Conservation (phyloP, 2,797 vertebrate genomes). For the Hippopotamyrus pictus region DNA sequence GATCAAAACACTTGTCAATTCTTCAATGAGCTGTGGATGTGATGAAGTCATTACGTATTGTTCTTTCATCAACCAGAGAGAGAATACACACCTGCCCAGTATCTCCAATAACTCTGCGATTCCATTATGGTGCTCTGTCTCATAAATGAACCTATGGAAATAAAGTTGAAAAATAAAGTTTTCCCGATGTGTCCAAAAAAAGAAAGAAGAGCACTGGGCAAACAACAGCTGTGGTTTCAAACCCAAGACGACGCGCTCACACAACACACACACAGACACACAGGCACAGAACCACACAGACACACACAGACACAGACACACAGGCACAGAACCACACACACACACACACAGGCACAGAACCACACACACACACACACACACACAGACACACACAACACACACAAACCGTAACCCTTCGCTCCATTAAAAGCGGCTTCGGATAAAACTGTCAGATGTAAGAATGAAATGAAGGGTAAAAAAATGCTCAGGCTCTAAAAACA, state of each 20-base stretch:
- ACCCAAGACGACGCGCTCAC: neutral
- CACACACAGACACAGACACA: too few species aligned
- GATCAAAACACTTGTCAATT: neutral
- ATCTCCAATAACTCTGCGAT: constrained; percentile 98
- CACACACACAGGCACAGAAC: too few species aligned
- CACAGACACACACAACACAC: neutral
- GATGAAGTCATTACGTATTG: neutral
- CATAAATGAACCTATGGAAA: constrained; percentile 90
- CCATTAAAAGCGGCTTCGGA: neutral
- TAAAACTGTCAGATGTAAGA: neutral
- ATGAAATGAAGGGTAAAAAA: neutral
- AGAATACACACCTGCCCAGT: constrained; percentile 77
- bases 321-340: too few species aligned
- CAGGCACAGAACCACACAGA: too few species aligned
- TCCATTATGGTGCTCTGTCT: constrained; percentile 98
- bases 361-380: too few species aligned
- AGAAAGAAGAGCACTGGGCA: neutral
- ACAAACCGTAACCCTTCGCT: neutral
- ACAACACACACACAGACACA: too few species aligned
- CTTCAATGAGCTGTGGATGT: neutral
- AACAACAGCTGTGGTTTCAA: neutral
- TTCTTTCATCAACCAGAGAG: neutral
- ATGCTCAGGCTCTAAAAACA: neutral
- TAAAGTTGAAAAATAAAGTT: constrained; percentile 18
- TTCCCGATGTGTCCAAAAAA: neutral